phyloP scores from a whole-genome alignment of 2,113 vertebrate genomes.

The Xenus cinereus region DNA sequence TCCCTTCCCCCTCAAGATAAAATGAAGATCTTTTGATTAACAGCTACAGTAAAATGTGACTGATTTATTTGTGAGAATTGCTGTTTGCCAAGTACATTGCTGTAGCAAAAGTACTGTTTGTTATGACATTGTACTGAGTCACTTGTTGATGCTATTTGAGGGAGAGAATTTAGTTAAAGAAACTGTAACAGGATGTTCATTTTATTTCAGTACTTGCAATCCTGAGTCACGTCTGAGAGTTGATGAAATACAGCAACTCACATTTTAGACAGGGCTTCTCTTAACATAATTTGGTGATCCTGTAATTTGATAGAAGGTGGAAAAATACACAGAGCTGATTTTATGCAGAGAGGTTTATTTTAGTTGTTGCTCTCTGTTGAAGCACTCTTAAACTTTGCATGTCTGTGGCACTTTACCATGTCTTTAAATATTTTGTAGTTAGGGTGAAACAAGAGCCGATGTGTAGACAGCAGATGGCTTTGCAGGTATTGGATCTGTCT shows the following conservation, averaged over 20 bases:
- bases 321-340: constrained; percentile 6
- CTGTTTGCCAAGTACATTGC: not conserved
- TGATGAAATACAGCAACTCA: constrained; percentile 23
- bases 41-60: not conserved
- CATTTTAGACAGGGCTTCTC: not conserved
- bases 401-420: not conserved
- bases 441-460: not conserved
- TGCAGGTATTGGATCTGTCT: not conserved
- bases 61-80: constrained; percentile 29
- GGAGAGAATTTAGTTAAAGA: constrained; percentile 43
- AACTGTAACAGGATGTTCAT: constrained; percentile 52
- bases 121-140: constrained; percentile 51
- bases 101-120: not conserved
- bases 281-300: not conserved
- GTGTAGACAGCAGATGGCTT: rapidly evolving
- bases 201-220: constrained; percentile 52
- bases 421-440: not conserved
- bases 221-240: constrained; percentile 11
- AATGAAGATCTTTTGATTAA: constrained; percentile 51
- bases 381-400: not conserved
- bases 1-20: not conserved
- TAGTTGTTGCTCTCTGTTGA: not conserved
- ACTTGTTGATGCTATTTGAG: constrained; percentile 56
- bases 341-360: not conserved
- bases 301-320: not conserved